Evolutionary conservation across 2,113 vertebrate genomes (phyloP).

Genomic region (Anas platyrhynchos): DNA sequence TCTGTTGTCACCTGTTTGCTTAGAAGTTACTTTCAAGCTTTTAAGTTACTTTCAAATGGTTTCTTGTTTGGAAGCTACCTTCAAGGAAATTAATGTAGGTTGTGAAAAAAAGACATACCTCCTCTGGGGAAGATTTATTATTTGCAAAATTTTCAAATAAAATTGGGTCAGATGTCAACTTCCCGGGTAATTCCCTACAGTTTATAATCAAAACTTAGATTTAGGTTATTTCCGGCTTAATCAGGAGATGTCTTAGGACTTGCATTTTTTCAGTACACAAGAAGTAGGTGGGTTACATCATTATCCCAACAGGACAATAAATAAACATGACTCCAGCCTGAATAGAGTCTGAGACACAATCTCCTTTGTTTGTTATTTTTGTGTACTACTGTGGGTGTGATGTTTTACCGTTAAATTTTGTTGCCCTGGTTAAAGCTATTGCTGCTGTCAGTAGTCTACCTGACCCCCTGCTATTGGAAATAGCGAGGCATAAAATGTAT

Average conservation of each 20-base stretch:
- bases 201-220: not conserved
- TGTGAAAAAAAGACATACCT: not conserved
- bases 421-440: not conserved
- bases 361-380: not conserved
- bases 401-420: not conserved
- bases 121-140: not conserved
- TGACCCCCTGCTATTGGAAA: not conserved
- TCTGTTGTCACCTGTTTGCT: not conserved
- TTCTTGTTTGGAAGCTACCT: not conserved
- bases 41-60: not conserved
- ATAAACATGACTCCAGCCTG: not conserved
- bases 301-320: not conserved
- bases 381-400: not conserved
- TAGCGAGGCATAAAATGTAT: not conserved
- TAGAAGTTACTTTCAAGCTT: not conserved
- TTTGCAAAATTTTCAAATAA: not conserved
- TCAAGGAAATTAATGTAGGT: not conserved
- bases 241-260: not conserved
- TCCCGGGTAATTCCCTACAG: not conserved
- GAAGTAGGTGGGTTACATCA: not conserved
- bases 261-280: not conserved
- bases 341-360: not conserved
- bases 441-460: not conserved
- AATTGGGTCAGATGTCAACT: not conserved
- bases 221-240: not conserved